Base-by-base conservation (phyloP, 2,797 vertebrate genomes). In the Tangara arthus region DNA sequence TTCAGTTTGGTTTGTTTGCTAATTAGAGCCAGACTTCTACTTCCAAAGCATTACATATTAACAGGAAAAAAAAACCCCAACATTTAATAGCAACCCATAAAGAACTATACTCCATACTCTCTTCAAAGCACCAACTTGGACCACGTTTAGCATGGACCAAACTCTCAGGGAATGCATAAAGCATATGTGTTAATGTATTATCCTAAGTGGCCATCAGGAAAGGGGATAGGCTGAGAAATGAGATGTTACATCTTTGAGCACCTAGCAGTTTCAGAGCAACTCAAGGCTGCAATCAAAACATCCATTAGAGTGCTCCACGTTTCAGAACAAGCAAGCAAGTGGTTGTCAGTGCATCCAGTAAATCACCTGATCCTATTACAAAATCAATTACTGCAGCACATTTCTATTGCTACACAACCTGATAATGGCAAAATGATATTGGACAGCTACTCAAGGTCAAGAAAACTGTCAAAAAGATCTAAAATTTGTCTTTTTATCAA, bases 341-440 rank as follows among this genome's bases (percentile, higher is more conserved):
- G 98, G 98, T 99, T 98, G 98, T 98, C 98, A 98, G 97, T 97
- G 97, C 97, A 97, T 98, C 98, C 98, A 98, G 98, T 99, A 98
- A 99, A 99, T 99, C 98, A 99, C 98, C 98, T 98, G 98, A 98
- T 98, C 98, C 98, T 98, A 99, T 99, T 99, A 99, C 98, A 99
- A 98, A 99, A 99, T 99, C 99, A 99, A 99, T 99, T 98, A 98
- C 98, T 97, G 98, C 94, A 97, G 98, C 93, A 97, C 97, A 98
- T 98, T 98, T 98, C 97, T 97, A 98, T 97, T 97, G 98, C 97
- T 97, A 97, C 95, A 97, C 97, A 97, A 97, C 97, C 97, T 97
- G 97, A 97, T 96, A 98, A 98, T 98, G 97, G 98, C 97, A 97
- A 98, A 98, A 98, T 96, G 87, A 98, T 98, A 98, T 96, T 94